Conservation (phyloP, 2,888 invertebrate species). For the Chrysopilus asiliformis region DNA sequence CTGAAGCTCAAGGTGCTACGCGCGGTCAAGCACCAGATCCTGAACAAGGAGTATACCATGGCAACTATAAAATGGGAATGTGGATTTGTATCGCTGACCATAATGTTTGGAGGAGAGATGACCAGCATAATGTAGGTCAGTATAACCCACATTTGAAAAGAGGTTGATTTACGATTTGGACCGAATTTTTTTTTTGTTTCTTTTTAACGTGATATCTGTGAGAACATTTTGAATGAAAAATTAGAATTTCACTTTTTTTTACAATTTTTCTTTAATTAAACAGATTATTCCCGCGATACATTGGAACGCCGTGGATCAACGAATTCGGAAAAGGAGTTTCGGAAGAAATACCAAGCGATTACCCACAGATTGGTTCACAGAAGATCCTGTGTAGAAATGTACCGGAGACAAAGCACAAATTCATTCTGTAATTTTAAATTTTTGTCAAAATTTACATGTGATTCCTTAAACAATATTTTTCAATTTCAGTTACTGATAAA, state of each 20-base stretch:
- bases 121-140: conserved; percentile 4
- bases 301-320: conserved; percentile 48
- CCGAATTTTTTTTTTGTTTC: no score
- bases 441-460: not conserved
- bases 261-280: conserved; percentile 5
- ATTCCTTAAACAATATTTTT: not conserved
- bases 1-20: conserved; percentile 22
- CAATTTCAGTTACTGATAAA: conserved; percentile 66
- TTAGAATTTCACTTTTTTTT: no score
- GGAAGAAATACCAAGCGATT: conserved; percentile 71
- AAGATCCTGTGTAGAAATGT: conserved; percentile 81
- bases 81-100: conserved; percentile 67
- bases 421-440: conserved; percentile 58
- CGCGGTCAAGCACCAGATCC: conserved; percentile 16
- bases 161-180: not conserved
- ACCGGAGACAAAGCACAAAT: conserved; percentile 67
- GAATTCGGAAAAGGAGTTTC: conserved; percentile 75
- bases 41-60: conserved; percentile 55
- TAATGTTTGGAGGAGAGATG: conserved; percentile 48
- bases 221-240: no score
- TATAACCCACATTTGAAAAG: not conserved
- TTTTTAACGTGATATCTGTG: no score
- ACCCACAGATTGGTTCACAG: conserved; percentile 83
- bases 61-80: conserved; percentile 54
- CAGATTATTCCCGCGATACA: conserved; percentile 31